Evolutionary conservation across 2,113 vertebrate species (phyloP).

Genomic region (zebrafish (Danio rerio)): GRCz12tu NC_133198.1:38478001-38478500

Average conservation of each 20-base stretch:
- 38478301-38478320: background rate
- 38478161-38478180: slow-evolving; percentile 29
- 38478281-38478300: background rate
- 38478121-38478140: slow-evolving; percentile 30
- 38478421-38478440: background rate
- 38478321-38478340: background rate
- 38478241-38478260: background rate
- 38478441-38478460: background rate
- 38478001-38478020: too few relatives aligned
- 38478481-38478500: background rate
- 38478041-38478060: too few relatives aligned
- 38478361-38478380: background rate
- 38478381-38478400: background rate
- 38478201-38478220: slow-evolving; percentile 22
- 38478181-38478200: slow-evolving; percentile 26
- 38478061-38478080: background rate
- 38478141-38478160: slow-evolving; percentile 18
- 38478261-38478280: background rate
- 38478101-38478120: background rate
- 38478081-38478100: background rate
- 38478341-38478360: background rate
- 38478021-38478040: too few relatives aligned
- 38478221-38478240: slow-evolving; percentile 18
- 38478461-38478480: background rate
- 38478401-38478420: background rate